Evolutionary conservation across 2,888 invertebrate species (phyloP), one percentile per base, ranked within the genome.

Genomic region (Dolomedes plantarius): DNA sequence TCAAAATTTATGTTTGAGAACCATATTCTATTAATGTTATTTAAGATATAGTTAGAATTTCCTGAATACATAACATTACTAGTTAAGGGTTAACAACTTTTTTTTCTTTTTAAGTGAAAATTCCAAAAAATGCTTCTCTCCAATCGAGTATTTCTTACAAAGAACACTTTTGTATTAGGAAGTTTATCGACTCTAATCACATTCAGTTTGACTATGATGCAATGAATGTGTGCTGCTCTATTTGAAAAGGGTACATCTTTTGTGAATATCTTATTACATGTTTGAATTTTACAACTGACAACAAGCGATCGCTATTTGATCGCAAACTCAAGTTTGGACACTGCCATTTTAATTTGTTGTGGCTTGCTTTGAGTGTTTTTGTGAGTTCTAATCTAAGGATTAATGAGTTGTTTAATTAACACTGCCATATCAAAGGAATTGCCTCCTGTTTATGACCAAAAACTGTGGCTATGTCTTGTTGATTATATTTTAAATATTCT

Each of bases 281-380:
- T 65, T n/a, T 39, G 41, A 23, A 23, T 56, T 56, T 56, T 56
- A 56, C 56, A 23, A 23, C 23, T 56, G 23, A 56, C 23, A 23
- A 56, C 56, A 56, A 3, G 23, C 23, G 23, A 56, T 56, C 56
- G 19, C 23, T 56, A 56, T 56, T 56, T n/a, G 56, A 56, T 56
- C 23, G 11, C 56, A 23, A 11, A 56, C 56, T 56, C 56, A 56
- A 56, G 23, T 56, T 23, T 56, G 23, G 11, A 72, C 83, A 85
- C 83, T 85, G 83, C 83, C 83, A 85, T 72, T 76, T 85, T 71
- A 64, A 76, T 73, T 81, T 85, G 65, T 72, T 83, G 56, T 72
- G 62, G 72, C 71, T 75, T 36, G 73, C 73, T 77, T 78, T 77
- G 11, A 65, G 56, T 85, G 67, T n/a, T 77, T 23, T 72, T 72